Conservation (phyloP, 2,888 invertebrate species). For the Junonia oenone region DNA sequence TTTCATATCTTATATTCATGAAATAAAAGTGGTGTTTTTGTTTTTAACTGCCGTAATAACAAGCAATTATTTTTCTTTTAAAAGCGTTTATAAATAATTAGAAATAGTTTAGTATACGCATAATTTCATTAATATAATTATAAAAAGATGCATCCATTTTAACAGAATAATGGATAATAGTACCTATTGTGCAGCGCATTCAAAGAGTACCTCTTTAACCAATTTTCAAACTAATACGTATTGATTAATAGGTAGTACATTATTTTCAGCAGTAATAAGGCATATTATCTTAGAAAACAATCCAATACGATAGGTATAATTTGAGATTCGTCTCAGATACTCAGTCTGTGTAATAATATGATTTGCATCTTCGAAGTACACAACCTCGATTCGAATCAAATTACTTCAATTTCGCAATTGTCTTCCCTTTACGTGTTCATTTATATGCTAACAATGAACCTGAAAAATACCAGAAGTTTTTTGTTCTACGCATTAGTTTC, state of each 20-base stretch:
- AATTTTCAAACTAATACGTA: background rate
- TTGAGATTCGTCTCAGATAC: background rate
- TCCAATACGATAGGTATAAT: background rate
- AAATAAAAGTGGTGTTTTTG: too few species aligned
- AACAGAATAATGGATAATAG: too few species aligned
- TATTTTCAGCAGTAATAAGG: too few species aligned
- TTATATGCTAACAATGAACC: background rate
- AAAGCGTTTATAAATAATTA: too few species aligned
- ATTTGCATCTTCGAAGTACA: background rate
- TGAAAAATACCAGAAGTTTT: background rate
- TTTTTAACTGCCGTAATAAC: too few species aligned
- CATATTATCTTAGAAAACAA: background rate
- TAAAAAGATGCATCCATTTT: too few species aligned
- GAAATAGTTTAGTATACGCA: too few species aligned
- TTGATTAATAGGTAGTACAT: background rate
- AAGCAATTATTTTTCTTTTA: too few species aligned
- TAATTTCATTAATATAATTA: too few species aligned
- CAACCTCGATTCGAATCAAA: background rate
- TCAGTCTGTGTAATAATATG: slow-evolving; percentile 4
- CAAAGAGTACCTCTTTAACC: background rate
- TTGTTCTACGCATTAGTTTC: background rate
- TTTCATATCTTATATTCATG: too few species aligned
- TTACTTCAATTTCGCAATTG: background rate
- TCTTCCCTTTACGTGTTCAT: background rate
- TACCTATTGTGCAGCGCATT: too few species aligned